A percentile compares a stretch with the other conserved stretches of the same genome.
Evolutionary conservation across 2,113 vertebrate species (phyloP).

Genomic region (Tupaia chinensis): DNA sequence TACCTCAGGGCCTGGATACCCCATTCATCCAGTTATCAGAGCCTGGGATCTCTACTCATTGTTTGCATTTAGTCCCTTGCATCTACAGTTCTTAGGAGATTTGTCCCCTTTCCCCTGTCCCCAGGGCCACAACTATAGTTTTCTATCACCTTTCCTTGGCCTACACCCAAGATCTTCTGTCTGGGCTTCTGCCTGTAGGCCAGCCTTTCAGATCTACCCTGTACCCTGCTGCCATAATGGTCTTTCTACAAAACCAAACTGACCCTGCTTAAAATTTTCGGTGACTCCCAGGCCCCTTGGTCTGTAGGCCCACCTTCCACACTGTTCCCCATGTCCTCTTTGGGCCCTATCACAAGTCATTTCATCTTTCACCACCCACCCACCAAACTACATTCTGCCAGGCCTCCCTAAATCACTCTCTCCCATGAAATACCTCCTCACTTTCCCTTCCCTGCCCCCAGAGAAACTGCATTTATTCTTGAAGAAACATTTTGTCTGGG

Average conservation of each 20-base stretch:
- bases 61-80: not conserved
- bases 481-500: constrained; percentile 49
- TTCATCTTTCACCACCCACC: constrained; percentile 14
- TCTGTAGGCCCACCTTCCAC: not conserved
- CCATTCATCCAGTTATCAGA: not conserved
- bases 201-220: constrained; percentile 3
- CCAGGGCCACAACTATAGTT: not conserved
- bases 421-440: not conserved
- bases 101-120: not conserved
- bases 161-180: not conserved
- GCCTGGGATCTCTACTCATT: not conserved
- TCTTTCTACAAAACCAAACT: constrained; percentile 30
- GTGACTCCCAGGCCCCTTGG: not conserved
- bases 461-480: constrained; percentile 60
- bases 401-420: not conserved
- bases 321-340: not conserved
- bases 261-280: not conserved
- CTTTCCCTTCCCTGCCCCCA: not conserved
- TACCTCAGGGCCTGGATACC: not conserved
- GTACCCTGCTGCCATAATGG: not conserved
- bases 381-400: constrained; percentile 32
- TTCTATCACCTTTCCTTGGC: not conserved
- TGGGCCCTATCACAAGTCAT: not conserved
- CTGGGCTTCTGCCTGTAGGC: not conserved
- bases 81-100: not conserved